Evolutionary conservation across 2,888 invertebrate genomes (phyloP).

Genomic region (Nomada hirtipes): DNA sequence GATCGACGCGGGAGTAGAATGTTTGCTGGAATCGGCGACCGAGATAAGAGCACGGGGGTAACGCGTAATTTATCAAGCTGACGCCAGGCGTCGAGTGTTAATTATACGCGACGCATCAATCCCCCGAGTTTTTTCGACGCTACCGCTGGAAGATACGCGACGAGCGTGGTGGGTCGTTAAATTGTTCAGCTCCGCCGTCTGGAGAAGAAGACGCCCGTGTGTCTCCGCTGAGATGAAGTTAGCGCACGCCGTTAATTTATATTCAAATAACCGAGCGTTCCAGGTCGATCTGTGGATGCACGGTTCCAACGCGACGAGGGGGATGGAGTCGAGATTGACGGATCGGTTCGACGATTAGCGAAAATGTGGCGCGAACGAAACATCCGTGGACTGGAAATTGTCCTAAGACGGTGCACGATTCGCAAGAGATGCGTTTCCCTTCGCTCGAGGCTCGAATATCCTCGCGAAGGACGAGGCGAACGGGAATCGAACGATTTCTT

Average conservation of each 20-base stretch:
- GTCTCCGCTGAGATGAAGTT: constrained; percentile 37
- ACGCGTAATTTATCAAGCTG: constrained; percentile 45
- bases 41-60: constrained; percentile 33
- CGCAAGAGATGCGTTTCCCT: constrained; percentile 7
- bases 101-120: constrained; percentile 44
- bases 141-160: constrained; percentile 8
- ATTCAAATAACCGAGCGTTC: constrained; percentile 39
- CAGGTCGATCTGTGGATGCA: not conserved
- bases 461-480: constrained; percentile 56
- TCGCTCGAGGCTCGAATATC: constrained; percentile 24
- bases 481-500: constrained; percentile 63
- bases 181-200: constrained; percentile 47
- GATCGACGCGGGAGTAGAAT: constrained; percentile 8
- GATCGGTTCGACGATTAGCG: not conserved
- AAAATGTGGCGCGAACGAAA: not conserved
- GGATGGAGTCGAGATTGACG: too few relatives aligned
- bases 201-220: constrained; percentile 39
- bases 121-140: constrained; percentile 31
- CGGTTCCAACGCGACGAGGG: not conserved
- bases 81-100: constrained; percentile 41
- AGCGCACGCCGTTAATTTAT: constrained; percentile 45
- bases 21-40: constrained; percentile 24
- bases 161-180: constrained; percentile 38
- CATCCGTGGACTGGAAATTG: constrained; percentile 17
- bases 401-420: constrained; percentile 9